Percentiles rank a stretch among this genome's conserved stretches.
Evolutionary conservation across 2,797 vertebrate species (phyloP).

Genomic region (Semaprochilodus insignis): DNA sequence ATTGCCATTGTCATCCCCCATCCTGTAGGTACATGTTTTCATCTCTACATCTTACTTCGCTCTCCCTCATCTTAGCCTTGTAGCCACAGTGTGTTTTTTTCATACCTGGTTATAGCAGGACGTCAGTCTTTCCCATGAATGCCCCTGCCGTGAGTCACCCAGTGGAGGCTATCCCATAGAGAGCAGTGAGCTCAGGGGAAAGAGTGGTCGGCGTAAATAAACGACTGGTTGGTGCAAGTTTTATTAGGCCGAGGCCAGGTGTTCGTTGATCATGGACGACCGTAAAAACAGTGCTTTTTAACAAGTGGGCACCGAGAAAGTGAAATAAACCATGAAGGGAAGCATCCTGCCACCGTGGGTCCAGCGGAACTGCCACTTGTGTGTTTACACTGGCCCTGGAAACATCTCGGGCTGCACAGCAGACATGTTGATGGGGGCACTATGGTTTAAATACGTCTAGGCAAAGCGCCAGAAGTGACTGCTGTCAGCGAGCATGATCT

Average conservation of each 20-base stretch:
- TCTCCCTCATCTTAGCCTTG: constrained; percentile 37
- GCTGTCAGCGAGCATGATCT: constrained; percentile 9
- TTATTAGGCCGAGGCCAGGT: constrained; percentile 63
- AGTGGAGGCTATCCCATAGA: constrained; percentile 47
- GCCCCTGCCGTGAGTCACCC: constrained; percentile 54
- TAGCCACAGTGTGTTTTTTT: constrained; percentile 54
- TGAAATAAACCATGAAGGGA: constrained; percentile 69
- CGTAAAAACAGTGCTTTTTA: constrained; percentile 47
- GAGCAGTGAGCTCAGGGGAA: constrained; percentile 41
- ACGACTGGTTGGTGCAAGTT: constrained; percentile 68
- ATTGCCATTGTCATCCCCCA: background rate
- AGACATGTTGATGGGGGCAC: constrained; percentile 32
- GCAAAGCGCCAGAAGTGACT: constrained; percentile 26
- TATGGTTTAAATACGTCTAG: constrained; percentile 46
- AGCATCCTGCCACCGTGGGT: constrained; percentile 67
- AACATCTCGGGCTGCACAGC: constrained; percentile 8
- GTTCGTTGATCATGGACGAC: constrained; percentile 51
- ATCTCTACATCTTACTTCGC: background rate
- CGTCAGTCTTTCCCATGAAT: constrained; percentile 54
- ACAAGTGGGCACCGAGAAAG: constrained; percentile 67
- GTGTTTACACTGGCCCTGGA: constrained; percentile 46
- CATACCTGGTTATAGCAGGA: constrained; percentile 7
- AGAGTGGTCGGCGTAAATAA: constrained; percentile 74
- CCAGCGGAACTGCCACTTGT: constrained; percentile 50
- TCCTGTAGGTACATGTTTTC: background rate